A percentile compares a stretch with the other conserved stretches of the same genome.
phyloP scores from a whole-genome alignment of 1,140 invertebrate species.

The Drosophila tsacasi region DNA sequence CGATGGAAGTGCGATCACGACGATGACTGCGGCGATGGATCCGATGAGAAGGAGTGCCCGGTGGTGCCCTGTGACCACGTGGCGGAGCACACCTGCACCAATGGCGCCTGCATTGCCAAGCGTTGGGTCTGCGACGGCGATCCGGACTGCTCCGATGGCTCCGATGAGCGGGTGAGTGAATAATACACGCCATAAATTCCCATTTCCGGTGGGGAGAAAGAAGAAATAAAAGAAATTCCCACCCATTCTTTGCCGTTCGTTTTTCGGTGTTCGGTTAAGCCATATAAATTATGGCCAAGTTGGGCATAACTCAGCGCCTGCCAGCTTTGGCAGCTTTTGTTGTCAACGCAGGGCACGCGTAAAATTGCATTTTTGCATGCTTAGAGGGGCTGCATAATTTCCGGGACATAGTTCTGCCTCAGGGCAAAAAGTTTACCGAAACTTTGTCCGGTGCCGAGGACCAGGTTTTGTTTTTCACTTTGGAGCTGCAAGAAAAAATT shows the following conservation, averaged over 20 bases:
- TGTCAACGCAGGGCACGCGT: slow-evolving; percentile 81
- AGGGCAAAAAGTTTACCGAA: slow-evolving; percentile 50
- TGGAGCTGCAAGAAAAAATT: not conserved
- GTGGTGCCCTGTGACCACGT: slow-evolving; percentile 88
- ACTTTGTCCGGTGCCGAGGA: slow-evolving; percentile 14
- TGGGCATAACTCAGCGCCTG: slow-evolving; percentile 74
- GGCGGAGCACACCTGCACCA: slow-evolving; percentile 90
- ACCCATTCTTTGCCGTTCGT: slow-evolving; percentile 16
- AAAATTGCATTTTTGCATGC: slow-evolving; percentile 77
- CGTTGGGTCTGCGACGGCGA: slow-evolving; percentile 95
- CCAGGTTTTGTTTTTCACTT: slow-evolving; percentile 14
- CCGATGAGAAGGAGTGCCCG: slow-evolving; percentile 92
- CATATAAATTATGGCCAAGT: slow-evolving; percentile 78
- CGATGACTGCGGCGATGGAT: slow-evolving; percentile 93
- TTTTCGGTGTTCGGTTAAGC: slow-evolving; percentile 40
- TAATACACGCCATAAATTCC: slow-evolving; percentile 64
- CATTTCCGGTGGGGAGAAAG: slow-evolving; percentile 24
- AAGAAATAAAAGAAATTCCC: slow-evolving; percentile 1
- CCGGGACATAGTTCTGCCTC: slow-evolving; percentile 27
- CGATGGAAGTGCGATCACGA: slow-evolving; percentile 95
- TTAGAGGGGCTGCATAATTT: slow-evolving; percentile 54
- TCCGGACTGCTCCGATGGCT: slow-evolving; percentile 92
- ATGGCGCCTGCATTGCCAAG: slow-evolving; percentile 89
- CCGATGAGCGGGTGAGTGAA: slow-evolving; percentile 90
- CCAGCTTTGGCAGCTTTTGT: slow-evolving; percentile 81